Base-by-base conservation (phyloP, 2,797 vertebrate species). In the Acrossocheilus fasciatus region DNA sequence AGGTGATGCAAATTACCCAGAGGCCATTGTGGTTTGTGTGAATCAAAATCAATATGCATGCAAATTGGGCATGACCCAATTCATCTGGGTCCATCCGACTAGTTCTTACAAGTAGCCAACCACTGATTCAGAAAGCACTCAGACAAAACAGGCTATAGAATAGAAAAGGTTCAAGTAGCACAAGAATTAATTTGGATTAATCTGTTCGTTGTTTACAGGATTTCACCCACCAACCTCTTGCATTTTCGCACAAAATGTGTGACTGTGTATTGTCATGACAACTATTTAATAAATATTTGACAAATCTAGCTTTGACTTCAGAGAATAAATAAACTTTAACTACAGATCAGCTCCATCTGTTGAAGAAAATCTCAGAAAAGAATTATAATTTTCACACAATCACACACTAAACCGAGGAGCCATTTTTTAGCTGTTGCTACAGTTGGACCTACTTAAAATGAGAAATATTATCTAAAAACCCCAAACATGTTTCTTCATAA, bases 1-100 rank as follows among this genome's bases (percentile, higher is more conserved):
- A 79, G 70, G 80, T 52, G 70, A 43, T 41, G 66, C 62, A 81
- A 72, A 83, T 83, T 76, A 59, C 81, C 43, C 59, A 68, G 68
- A 82, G 82, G 45, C 43, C 76, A 82, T 20, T 82, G 34, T 66
- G 66, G 76, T 52, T 66, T 41, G 82, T 47, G 17, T n/a, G 50
- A 80, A 86, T 77, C 26, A 34, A 89, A 86, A 85, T 87, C 79
- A 47, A 85, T 75, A 81, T n/a, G 70, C 69, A 64, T 80, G 86
- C 80, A 89, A 76, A 76, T 83, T 50, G 36, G 78, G 52, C 45
- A 20, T 36, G 57, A 34, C 36, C 84, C 39, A 30, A 80, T 87
- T 76, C 73, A 69, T 83, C 9, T 73, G 47, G 18, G 66, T 82
- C 41, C 4, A 80, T 75, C 47, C 12, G 15, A 41, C 50, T 75